Percentiles rank a stretch among this genome's conserved stretches.
phyloP scores from a whole-genome alignment of 64 coral and sea anemone species.

The Stichodactyla mertensii region DNA sequence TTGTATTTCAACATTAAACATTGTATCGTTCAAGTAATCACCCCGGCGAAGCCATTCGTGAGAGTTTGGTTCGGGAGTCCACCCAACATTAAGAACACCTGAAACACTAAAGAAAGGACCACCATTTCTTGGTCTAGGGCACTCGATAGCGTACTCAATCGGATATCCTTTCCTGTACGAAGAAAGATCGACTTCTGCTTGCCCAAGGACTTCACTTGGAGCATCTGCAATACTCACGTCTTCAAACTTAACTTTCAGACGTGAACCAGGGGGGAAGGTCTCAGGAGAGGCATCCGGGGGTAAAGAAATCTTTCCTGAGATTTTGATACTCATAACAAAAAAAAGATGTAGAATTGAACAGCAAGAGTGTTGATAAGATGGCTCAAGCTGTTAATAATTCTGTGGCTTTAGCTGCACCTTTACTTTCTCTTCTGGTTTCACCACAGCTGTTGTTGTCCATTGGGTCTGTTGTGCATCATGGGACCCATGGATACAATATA shows the following conservation, averaged over 20 bases:
- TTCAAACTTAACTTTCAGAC: constrained; percentile 30
- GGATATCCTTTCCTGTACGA: constrained; percentile 7
- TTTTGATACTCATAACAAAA: neutral
- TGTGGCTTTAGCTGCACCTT: neutral
- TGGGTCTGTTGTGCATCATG: too few species aligned
- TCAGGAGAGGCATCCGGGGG: constrained; percentile 1
- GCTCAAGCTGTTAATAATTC: neutral
- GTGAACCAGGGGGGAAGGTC: constrained; percentile 9
- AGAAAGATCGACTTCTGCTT: constrained; percentile 26
- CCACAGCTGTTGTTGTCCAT: neutral
- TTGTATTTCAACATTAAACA: constrained; percentile 21
- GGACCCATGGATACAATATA: too few species aligned
- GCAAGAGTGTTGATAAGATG: neutral
- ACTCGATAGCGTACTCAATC: constrained; percentile 26
- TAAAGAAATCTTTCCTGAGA: constrained; percentile 29
- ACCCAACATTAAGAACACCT: constrained; percentile 37
- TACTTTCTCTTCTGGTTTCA: neutral
- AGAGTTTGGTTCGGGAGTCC: constrained; percentile 18
- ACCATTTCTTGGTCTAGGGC: neutral
- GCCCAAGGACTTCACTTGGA: neutral
- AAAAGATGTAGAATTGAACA: neutral
- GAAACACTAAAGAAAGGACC: constrained; percentile 18
- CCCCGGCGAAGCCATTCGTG: constrained; percentile 29
- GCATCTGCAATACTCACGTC: constrained; percentile 18
- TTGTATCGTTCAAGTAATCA: constrained; percentile 34